phyloP scores from a whole-genome alignment of 2,797 vertebrate genomes.

The Echeneis naucrates region DNA sequence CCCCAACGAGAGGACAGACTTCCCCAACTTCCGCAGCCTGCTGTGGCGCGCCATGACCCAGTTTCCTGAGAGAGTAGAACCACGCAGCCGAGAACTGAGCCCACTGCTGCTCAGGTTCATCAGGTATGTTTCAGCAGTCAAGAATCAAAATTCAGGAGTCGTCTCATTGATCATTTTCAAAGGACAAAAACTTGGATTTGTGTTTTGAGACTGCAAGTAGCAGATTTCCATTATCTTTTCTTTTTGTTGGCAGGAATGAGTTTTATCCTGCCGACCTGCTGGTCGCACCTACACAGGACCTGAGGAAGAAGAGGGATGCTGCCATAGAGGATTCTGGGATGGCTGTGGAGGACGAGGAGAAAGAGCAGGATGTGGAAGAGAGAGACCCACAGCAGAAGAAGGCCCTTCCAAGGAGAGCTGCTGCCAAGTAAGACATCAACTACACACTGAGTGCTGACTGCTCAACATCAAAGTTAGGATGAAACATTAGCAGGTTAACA shows the following conservation, averaged over 20 bases:
- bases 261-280: conserved; percentile 92
- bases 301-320: conserved; percentile 80
- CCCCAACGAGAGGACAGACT: conserved; percentile 88
- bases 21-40: conserved; percentile 93
- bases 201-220: background rate
- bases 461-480: background rate
- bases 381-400: conserved; percentile 85
- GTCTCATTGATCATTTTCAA: background rate
- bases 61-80: conserved; percentile 93
- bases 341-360: conserved; percentile 73
- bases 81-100: conserved; percentile 92
- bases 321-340: conserved; percentile 71
- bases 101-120: conserved; percentile 95
- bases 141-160: background rate
- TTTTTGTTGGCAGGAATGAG: conserved; percentile 87
- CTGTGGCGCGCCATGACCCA: conserved; percentile 92
- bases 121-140: conserved; percentile 82
- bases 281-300: conserved; percentile 92
- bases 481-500: background rate
- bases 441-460: background rate
- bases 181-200: too few species aligned
- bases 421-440: conserved; percentile 78
- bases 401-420: conserved; percentile 72
- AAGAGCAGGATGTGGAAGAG: conserved; percentile 75
- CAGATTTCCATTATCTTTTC: background rate